phyloP scores from a whole-genome alignment of 2,888 invertebrate genomes.

The Ommatoiulus sabulosus region DNA sequence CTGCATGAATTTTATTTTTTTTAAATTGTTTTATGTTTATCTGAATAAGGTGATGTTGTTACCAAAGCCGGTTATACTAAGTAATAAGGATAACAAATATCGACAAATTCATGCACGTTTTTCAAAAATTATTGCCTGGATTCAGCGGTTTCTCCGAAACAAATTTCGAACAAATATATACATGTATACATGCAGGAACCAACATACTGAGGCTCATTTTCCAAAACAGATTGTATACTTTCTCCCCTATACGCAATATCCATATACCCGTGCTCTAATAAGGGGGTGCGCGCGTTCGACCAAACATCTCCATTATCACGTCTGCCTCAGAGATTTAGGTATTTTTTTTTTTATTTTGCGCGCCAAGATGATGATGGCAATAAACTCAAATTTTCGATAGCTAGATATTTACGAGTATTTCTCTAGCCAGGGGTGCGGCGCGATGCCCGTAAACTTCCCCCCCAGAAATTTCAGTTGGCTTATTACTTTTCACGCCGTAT shows the following conservation, averaged over 20 bases:
- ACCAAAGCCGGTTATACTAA: too few species aligned
- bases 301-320: conserved; percentile 23
- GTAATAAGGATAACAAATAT: too few species aligned
- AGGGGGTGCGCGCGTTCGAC: not conserved
- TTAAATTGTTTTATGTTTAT: too few species aligned
- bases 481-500: not conserved
- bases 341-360: conserved; percentile 21
- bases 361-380: conserved; percentile 6
- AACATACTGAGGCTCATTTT: too few species aligned
- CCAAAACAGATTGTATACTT: not conserved
- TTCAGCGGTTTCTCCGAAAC: too few species aligned
- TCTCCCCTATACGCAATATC: not conserved
- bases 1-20: too few species aligned
- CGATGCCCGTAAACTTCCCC: not conserved
- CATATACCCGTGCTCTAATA: conserved; percentile 9
- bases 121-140: too few species aligned
- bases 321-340: conserved; percentile 16
- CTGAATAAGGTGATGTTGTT: too few species aligned
- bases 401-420: conserved; percentile 27
- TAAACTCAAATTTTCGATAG: conserved; percentile 26
- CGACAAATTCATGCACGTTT: too few species aligned
- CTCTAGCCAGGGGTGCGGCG: not conserved
- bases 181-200: too few species aligned
- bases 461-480: conserved; percentile 34
- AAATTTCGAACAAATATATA: too few species aligned